phyloP scores from a whole-genome alignment of 2,113 vertebrate genomes.

The Natator depressus region DNA sequence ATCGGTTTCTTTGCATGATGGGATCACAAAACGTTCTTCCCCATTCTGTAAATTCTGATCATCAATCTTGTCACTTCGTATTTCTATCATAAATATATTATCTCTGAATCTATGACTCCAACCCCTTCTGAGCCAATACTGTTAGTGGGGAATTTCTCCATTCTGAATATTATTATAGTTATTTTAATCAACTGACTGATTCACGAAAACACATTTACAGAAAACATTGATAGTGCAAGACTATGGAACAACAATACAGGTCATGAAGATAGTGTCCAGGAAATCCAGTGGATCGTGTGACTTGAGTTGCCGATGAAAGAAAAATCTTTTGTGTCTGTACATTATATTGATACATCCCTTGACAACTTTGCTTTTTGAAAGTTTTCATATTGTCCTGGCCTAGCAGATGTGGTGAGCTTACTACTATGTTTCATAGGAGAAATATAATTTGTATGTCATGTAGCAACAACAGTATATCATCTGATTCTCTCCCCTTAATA shows the following conservation, averaged over 20 bases:
- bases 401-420: background rate
- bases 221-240: slow-evolving; percentile 56
- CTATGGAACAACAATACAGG: slow-evolving; percentile 24
- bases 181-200: slow-evolving; percentile 34
- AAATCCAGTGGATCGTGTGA: slow-evolving; percentile 31
- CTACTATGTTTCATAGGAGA: background rate
- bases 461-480: background rate
- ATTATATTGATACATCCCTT: slow-evolving; percentile 24
- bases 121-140: background rate
- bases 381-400: background rate
- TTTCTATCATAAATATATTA: slow-evolving; percentile 16
- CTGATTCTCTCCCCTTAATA: slow-evolving; percentile 10
- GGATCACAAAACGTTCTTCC: background rate
- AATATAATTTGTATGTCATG: background rate
- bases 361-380: slow-evolving; percentile 5
- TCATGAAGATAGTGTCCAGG: slow-evolving; percentile 28
- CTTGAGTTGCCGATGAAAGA: slow-evolving; percentile 49
- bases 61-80: background rate
- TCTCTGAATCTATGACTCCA: background rate
- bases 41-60: background rate
- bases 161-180: slow-evolving; percentile 27
- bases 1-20: background rate
- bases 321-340: slow-evolving; percentile 43
- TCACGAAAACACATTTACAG: slow-evolving; percentile 32
- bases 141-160: background rate